A percentile compares a stretch with the other conserved stretches of the same genome.
Conservation (phyloP, 2,888 invertebrate species). For the Liposcelis brunnea region DNA sequence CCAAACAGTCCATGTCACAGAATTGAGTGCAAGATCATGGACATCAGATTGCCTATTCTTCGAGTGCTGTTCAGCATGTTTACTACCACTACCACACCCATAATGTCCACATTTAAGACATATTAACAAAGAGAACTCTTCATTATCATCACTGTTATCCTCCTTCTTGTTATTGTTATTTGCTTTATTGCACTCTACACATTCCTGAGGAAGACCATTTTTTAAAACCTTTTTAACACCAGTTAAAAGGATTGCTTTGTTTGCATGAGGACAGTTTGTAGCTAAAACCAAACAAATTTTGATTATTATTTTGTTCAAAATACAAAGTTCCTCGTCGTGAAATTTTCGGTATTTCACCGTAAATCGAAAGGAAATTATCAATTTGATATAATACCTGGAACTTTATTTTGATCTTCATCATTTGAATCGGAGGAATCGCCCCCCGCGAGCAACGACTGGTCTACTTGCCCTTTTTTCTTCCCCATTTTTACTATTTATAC, state of each 20-base stretch:
- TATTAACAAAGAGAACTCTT: slow-evolving; percentile 46
- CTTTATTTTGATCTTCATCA: background rate
- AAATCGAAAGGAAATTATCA: too few species aligned
- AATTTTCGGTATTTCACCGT: background rate
- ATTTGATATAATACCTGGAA: background rate
- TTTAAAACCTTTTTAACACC: slow-evolving; percentile 40
- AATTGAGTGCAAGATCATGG: slow-evolving; percentile 56
- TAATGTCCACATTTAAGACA: slow-evolving; percentile 67
- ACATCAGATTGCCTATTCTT: slow-evolving; percentile 56
- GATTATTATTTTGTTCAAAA: background rate
- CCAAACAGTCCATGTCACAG: slow-evolving; percentile 52
- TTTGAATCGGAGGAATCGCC: slow-evolving; percentile 6
- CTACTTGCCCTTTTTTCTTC: background rate
- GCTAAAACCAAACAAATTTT: background rate
- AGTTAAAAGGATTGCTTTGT: slow-evolving; percentile 45
- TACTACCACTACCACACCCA: slow-evolving; percentile 48
- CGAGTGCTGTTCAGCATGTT: slow-evolving; percentile 59
- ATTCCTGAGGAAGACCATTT: slow-evolving; percentile 25
- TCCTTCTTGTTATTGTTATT: background rate
- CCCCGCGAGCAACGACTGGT: background rate
- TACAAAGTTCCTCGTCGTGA: background rate
- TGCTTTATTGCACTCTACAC: slow-evolving; percentile 26
- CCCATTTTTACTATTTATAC: background rate
- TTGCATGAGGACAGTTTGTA: slow-evolving; percentile 42
- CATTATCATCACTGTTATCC: slow-evolving; percentile 23